Percentiles rank a stretch among this genome's conserved stretches.
Conservation (phyloP, 2,797 vertebrate species). For the Hydrolagus colliei region DNA sequence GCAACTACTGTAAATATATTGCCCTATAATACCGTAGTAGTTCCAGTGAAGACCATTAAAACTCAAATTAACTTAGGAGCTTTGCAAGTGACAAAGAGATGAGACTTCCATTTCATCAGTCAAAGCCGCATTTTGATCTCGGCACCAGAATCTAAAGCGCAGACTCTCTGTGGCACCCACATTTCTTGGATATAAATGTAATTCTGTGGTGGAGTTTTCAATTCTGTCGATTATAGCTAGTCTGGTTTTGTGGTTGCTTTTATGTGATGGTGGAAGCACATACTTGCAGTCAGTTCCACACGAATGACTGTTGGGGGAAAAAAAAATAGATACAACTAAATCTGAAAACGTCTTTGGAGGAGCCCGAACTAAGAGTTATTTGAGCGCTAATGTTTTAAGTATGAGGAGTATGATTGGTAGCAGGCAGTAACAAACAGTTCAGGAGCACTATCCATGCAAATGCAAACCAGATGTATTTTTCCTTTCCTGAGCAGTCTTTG, state of each 20-base stretch:
- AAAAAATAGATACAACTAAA: background rate
- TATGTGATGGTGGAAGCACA: background rate
- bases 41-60: too few species aligned
- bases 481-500: slow-evolving; percentile 72
- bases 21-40: too few species aligned
- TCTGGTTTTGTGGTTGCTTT: background rate
- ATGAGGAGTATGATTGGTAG: slow-evolving; percentile 66
- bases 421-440: slow-evolving; percentile 70
- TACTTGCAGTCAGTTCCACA: background rate
- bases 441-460: slow-evolving; percentile 62
- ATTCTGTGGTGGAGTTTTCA: background rate
- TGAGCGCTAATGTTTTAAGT: slow-evolving; percentile 61
- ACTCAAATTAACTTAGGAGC: too few species aligned
- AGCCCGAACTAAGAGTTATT: slow-evolving; percentile 50
- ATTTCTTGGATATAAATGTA: background rate
- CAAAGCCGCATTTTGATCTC: background rate
- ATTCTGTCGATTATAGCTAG: background rate
- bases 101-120: background rate
- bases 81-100: background rate
- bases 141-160: background rate
- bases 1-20: too few species aligned
- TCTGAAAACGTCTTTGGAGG: background rate
- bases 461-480: slow-evolving; percentile 75
- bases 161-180: too few species aligned
- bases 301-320: background rate